Base-by-base conservation (phyloP, 2,797 vertebrate genomes). In the Pangasius krempfi region DNA sequence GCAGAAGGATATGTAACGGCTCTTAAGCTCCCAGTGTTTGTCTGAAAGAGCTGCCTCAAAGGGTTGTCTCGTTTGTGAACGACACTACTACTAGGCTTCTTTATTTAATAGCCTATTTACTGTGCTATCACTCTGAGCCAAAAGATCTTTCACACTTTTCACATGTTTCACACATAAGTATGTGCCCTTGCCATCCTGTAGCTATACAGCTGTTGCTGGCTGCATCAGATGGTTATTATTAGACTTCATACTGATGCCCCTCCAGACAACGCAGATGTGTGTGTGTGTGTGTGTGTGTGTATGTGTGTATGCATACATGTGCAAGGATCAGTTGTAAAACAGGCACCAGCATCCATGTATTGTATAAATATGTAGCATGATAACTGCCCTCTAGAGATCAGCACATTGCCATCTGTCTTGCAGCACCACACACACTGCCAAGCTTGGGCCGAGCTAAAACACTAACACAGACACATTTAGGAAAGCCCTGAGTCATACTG, bases 401-500 rank as follows among this genome's bases (percentile, higher is more conserved):
- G 86, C 44, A 72, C 54, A 22, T 56, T 60, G 80, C 90, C 88
- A 83, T 90, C 91, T 89, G 90, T 79, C 86, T 83, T 73, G 37
- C 47, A 70, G 20, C 62, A 40, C 79, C n/a, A 33, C 85, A 81
- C 85, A 81, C 76, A 86, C 66, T 54, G 30, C 88, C 84, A 85
- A 86, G 22, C 76, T 2, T 37, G 9, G 18, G 40, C 73, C 3
- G 5, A 81, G 75, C 62, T 86, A 72, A 68, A 86, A 83, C 50
- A 81, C 56, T 58, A 81, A 85, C 54, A 80, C 64, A 40, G 33
- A 50, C 80, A 86, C 10, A 44, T 85, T 87, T 84, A 84, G n/a
- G 44, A 89, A 84, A 73, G 16, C 58, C 4, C 37, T 84, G 62
- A 87, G 86, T 84, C 88, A 85, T 87, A 70, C 60, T 56, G 56